Evolutionary conservation across 2,797 vertebrate genomes (phyloP).

Genomic region (Acipenser ruthenus): DNA sequence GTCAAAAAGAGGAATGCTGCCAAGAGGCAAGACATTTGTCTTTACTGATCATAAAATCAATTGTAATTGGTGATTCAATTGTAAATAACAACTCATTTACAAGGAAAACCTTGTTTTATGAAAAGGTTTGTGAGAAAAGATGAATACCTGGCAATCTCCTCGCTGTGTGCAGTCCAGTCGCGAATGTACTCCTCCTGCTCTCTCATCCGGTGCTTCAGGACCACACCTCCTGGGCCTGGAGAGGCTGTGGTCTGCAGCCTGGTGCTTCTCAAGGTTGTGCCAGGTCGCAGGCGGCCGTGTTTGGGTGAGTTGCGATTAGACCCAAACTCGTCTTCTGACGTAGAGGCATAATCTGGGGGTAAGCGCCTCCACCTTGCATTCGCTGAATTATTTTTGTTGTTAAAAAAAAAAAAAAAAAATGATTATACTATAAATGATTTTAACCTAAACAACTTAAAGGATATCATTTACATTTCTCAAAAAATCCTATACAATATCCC

Average conservation of each 20-base stretch:
- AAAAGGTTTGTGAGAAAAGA: conserved; percentile 17
- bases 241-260: conserved; percentile 70
- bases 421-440: conserved; percentile 44
- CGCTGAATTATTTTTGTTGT: conserved; percentile 51
- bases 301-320: conserved; percentile 87
- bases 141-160: conserved; percentile 94
- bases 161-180: conserved; percentile 96
- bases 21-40: too few species aligned
- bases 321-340: conserved; percentile 97
- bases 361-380: conserved; percentile 93
- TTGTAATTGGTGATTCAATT: too few species aligned
- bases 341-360: conserved; percentile 96
- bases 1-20: too few species aligned
- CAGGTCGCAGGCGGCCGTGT: conserved; percentile 77
- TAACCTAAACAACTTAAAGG: not conserved
- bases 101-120: too few species aligned
- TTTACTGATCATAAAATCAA: too few species aligned
- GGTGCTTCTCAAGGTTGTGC: conserved; percentile 72
- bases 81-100: too few species aligned
- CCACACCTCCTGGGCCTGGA: conserved; percentile 54
- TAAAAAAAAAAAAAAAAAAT: conserved; percentile 28
- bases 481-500: too few species aligned
- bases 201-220: conserved; percentile 81
- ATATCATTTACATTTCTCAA: too few species aligned
- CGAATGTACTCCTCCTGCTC: conserved; percentile 97